Evolutionary conservation across 2,888 invertebrate genomes (phyloP).

Genomic region (Taphrorychus bicolor): DNA sequence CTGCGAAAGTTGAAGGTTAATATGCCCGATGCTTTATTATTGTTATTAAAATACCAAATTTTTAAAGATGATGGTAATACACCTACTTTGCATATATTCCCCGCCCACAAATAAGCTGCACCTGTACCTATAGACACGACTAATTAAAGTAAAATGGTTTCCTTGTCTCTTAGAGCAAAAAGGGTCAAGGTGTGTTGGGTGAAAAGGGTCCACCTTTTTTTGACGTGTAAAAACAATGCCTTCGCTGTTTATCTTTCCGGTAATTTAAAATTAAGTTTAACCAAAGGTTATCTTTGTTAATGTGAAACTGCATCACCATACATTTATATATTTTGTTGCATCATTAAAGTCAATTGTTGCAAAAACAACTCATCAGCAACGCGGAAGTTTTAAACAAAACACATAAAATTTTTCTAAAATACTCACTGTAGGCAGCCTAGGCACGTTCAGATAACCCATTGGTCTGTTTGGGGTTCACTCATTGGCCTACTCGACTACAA

Average conservation of each 20-base stretch:
- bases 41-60: neutral
- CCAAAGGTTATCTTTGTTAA: neutral
- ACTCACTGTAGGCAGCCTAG: no score
- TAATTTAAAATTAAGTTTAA: no score
- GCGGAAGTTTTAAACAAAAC: neutral
- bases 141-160: neutral
- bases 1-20: no score
- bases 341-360: neutral
- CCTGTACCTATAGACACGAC: neutral
- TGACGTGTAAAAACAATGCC: neutral
- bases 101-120: neutral
- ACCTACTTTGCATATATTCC: neutral
- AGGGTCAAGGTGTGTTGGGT: slow-evolving; percentile 2
- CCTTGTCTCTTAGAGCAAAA: neutral
- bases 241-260: no score
- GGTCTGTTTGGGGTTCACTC: slow-evolving; percentile 2
- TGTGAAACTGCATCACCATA: neutral
- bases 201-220: neutral
- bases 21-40: no score
- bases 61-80: neutral
- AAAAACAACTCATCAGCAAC: neutral
- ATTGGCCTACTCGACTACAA: neutral
- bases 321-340: neutral
- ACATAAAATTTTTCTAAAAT: slow-evolving; percentile 7
- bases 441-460: slow-evolving; percentile 1